Conservation (phyloP, 1,140 invertebrate species). For the Eueides isabella region DNA sequence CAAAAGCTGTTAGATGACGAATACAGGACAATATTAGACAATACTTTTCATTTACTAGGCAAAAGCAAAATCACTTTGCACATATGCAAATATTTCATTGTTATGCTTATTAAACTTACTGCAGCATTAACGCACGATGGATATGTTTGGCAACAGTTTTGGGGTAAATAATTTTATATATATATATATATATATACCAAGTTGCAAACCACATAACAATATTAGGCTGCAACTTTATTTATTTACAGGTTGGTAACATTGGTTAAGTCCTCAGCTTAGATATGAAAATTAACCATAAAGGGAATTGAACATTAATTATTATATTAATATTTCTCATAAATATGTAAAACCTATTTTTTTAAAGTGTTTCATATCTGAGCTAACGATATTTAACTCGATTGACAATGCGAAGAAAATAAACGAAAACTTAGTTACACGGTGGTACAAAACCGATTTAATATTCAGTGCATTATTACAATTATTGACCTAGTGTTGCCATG, state of each 20-base stretch:
- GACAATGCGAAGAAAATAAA: background rate
- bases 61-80: slow-evolving; percentile 23
- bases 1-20: slow-evolving; percentile 33
- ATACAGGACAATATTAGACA: slow-evolving; percentile 23
- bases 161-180: slow-evolving; percentile 5
- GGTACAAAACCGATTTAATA: background rate
- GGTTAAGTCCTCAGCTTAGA: background rate
- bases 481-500: background rate
- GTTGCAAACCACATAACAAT: background rate
- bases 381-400: background rate
- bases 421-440: background rate
- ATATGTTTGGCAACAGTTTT: slow-evolving; percentile 14
- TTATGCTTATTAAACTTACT: background rate
- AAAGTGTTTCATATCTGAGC: background rate
- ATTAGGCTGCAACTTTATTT: background rate
- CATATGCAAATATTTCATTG: background rate
- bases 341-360: background rate
- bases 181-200: background rate
- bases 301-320: background rate
- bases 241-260: slow-evolving; percentile 5
- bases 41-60: slow-evolving; percentile 10
- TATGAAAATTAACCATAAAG: background rate
- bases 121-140: background rate
- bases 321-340: background rate
- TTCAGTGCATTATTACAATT: slow-evolving; percentile 1